Conservation (phyloP, 2,113 vertebrate species). For the Aegotheles bennettii region DNA sequence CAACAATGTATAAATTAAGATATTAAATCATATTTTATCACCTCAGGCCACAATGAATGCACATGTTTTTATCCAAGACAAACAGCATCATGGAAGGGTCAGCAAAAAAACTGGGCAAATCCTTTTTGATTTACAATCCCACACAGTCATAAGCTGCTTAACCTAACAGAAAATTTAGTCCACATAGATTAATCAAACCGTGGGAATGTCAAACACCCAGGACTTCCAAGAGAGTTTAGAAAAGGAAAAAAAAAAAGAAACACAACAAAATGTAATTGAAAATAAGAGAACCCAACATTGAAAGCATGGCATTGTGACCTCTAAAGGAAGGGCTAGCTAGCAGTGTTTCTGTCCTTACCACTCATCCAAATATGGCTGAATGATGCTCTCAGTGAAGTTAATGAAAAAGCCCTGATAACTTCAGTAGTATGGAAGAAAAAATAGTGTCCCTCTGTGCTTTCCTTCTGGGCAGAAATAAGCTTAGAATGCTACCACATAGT, state of each 20-base stretch:
- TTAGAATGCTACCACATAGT: neutral
- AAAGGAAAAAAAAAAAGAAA: neutral
- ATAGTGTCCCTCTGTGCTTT: neutral
- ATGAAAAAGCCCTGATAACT: neutral
- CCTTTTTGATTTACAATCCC: neutral
- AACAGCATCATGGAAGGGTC: neutral
- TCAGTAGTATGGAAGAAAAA: neutral
- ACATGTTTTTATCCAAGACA: neutral
- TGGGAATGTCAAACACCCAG: neutral
- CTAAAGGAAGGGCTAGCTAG: neutral
- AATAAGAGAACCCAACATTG: neutral
- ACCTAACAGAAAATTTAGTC: neutral
- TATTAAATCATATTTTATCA: neutral
- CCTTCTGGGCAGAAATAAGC: neutral
- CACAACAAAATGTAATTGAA: neutral
- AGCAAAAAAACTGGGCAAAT: neutral
- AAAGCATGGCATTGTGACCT: neutral
- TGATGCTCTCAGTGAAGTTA: neutral
- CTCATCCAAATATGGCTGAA: neutral
- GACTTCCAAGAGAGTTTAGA: neutral
- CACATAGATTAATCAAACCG: neutral
- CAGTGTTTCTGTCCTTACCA: neutral
- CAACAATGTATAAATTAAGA: neutral
- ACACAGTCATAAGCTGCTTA: neutral
- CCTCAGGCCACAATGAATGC: neutral